A percentile compares a stretch with the other conserved stretches of the same genome.
Evolutionary conservation across 2,797 vertebrate genomes (phyloP).

Genomic region (Syncerus caffer): DNA sequence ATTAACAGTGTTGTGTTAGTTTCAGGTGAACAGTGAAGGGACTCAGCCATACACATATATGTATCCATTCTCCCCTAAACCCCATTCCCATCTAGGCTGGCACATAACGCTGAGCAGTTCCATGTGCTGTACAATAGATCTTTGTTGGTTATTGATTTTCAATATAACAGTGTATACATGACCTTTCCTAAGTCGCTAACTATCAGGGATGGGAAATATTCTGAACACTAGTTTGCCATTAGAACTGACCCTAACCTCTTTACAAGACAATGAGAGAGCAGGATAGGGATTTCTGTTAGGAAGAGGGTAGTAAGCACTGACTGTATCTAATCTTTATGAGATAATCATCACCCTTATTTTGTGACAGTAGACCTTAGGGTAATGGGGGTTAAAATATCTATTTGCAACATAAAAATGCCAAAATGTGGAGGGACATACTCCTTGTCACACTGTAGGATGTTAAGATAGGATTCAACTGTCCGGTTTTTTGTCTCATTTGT

Average conservation of each 20-base stretch:
- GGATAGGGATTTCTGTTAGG: neutral
- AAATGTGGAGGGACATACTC: neutral
- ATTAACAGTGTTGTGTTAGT: neutral
- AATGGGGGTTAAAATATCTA: neutral
- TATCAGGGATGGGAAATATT: neutral
- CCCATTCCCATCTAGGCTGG: neutral
- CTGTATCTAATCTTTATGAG: neutral
- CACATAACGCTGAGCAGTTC: accelerated
- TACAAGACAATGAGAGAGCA: neutral
- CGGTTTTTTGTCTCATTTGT: neutral
- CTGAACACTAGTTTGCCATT: neutral
- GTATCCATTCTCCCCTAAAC: neutral
- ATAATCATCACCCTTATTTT: neutral
- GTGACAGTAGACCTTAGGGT: neutral
- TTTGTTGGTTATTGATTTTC: neutral
- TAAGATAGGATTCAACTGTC: neutral
- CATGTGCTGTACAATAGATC: neutral
- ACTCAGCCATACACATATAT: neutral
- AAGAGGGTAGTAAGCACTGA: neutral
- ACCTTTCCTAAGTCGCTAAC: neutral
- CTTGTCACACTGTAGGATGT: neutral
- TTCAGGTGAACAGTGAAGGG: neutral
- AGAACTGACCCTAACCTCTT: neutral
- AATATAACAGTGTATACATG: neutral
- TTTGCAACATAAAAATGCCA: neutral